Base-by-base conservation (phyloP, 2,113 vertebrate species). In the Grantiella picta region DNA sequence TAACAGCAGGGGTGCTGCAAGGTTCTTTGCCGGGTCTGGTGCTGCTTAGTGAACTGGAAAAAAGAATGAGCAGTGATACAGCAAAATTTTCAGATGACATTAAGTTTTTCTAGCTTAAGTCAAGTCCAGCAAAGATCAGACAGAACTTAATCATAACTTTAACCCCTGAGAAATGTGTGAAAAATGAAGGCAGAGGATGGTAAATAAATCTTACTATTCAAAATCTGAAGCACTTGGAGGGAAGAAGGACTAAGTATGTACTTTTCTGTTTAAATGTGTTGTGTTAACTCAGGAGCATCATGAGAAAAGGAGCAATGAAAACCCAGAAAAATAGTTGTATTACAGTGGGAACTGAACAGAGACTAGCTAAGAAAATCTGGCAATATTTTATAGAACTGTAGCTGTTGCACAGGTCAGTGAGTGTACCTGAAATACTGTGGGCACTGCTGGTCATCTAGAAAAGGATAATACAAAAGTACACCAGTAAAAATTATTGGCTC, bases 31-130 rank as follows among this genome's bases (percentile, higher is more conserved):
- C 9, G 69, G 80, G 50, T 83, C 93, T 94, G 33, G 57, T 94
- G 90, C 79, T 86, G 93, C 85, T 89, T 86, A 85, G 77, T 93
- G 95, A 93, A 82, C 76, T 93, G 54, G 59, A 38, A 84, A 89
- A 79, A 76, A 50, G 56, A 80, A 79, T 0, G 9, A 96, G 79
- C 75, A 86, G 81, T 96, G 95, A 97, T 91, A 92, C 95, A 97
- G 95, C 94, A 96, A 82, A 95, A 92, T 81, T 92, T 92, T 87
- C 75, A 83, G 53, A 66, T 86, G 60, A 54, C 75, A 75, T 35
- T 35, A 88, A 80, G 19, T 60, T 63, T 66, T 84, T 86, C 57
- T 33, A 47, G 44, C 40, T 61, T 47, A 88, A 90, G 28, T 88
- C 31, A 59, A 80, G 64, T 45, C 76, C 33, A 53, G 40, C 4